Percentiles rank a stretch among this genome's conserved stretches.
These are phyloP conservation scores for Pogonus chalceus DNA, from an alignment of 1,140 invertebrate species.

Conservation along the genomic window DNA sequence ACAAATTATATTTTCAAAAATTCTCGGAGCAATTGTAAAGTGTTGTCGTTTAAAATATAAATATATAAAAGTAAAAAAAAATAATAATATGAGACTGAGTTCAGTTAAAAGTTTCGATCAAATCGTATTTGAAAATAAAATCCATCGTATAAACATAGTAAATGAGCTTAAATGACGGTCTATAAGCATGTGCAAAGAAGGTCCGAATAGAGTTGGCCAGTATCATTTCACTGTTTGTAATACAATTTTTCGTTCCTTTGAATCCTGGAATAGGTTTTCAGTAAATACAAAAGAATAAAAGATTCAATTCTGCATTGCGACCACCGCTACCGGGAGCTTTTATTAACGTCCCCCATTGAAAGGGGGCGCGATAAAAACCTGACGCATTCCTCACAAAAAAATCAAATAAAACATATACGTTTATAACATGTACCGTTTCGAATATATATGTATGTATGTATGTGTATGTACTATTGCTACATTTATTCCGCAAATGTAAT, in stretches of 20 bases:
- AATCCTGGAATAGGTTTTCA: constrained; percentile 4
- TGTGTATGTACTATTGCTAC: background rate
- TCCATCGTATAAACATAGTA: too few species aligned
- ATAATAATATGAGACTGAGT: too few species aligned
- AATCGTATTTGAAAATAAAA: too few species aligned
- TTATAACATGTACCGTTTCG: background rate
- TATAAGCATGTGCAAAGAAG: background rate
- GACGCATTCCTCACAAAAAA: constrained; percentile 4
- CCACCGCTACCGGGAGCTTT: background rate
- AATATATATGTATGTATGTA: background rate
- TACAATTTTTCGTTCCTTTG: constrained; percentile 6
- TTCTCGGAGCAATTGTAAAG: too few species aligned
- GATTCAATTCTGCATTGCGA: constrained; percentile 6
- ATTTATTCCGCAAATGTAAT: too few species aligned
- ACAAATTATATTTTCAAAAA: too few species aligned
- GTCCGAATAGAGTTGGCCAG: constrained; percentile 6
- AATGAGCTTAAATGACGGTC: too few species aligned
- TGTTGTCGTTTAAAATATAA: too few species aligned
- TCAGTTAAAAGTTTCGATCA: too few species aligned
- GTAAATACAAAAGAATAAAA: constrained; percentile 8
- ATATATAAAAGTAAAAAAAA: too few species aligned
- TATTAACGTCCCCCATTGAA: constrained; percentile 5
- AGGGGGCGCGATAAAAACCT: constrained; percentile 5
- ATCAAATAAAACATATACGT: background rate
- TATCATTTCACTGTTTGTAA: constrained; percentile 7